Base-by-base conservation (phyloP, 2,888 invertebrate genomes). In the Cryptus viduatorius region DNA sequence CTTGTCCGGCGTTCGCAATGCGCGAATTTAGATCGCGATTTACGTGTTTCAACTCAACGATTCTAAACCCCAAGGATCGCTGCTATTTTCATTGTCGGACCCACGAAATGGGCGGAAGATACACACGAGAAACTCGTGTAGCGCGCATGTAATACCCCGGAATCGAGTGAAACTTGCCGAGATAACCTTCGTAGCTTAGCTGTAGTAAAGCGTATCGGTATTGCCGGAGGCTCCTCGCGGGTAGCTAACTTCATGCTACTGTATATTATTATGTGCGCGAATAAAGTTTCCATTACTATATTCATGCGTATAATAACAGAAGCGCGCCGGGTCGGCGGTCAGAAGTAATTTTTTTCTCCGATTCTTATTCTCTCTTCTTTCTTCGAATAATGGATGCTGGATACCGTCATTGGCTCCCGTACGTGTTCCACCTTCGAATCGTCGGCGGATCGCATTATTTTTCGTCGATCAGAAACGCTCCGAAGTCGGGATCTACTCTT, bases 281-380 rank as follows among this genome's bases (percentile, higher is more conserved):
- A 77, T 82, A 67, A 78, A 78, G 78, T 82, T 68, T 76, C 24
- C 19, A 29, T 50, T 8, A 69, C 59, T 81, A 48, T 61, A 75
- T 16, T 19, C n/a, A 19, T 48, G 42, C 46, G 29, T 48, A 48
- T 48, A 48, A 48, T 48, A 48, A 48, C 12, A 12, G n/a, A 12
- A 48, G 12, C n/a, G 12, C 48, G 7, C 37, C 7, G 37, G 12
- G 48, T 12, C 48, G 48, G n/a, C 48, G 48, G 48, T 48, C n/a
- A 37, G 37, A 37, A 37, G 37, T n/a, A 10, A 48, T 29, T 56
- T 73, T 73, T 56, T 24, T 64, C 24, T 46, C 3, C 56, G 19
- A 68, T 19, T 37, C 44, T 75, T 59, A 42, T 59, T 68, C 67
- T 68, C 24, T 37, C n/a, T 16, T 53, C 31, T 42, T 53, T 64